Evolutionary conservation across 2,888 invertebrate genomes (phyloP), one percentile per base, ranked within the genome.

Genomic region (Clepsis dumicolana): DNA sequence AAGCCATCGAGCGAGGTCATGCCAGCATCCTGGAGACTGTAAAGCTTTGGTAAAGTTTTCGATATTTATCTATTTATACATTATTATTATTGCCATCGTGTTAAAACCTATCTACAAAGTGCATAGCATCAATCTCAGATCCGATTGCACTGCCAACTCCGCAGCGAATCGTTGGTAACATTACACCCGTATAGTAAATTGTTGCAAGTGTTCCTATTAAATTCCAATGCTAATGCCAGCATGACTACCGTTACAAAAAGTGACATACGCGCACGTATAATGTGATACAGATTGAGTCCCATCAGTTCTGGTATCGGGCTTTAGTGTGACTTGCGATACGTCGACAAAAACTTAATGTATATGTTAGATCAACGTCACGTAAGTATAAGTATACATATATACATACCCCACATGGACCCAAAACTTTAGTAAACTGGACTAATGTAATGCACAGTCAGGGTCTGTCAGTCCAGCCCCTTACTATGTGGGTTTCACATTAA

Each of bases 211-310:
- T 21, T 25, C 25, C 52, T 25, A 25, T 52, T 52, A 52, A 52
- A 52, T 25, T 25, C 52, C 52, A 60, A 38, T 44, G 24, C 16
- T 54, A 61, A 60, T 60, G 38, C 27, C 14, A 35, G 54, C 56
- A 60, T 61, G 41, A 4, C 10, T 50, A 32, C 16, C 27, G 48
- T 48, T 56, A 44, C 44, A 62, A 56, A 21, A 67, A 61, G 32
- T 50, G 62, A 54, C 66, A 12, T 21, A 18, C 12, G 48, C 50
- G 41, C 48, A 62, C 41, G 41, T 61, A 32, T 66, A 56, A 67
- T 67, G 62, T 56, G 56, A 27, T 35, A 38, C 67, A 62, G 62
- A 56, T 62, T 56, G 54, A 27, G 38, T 59, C 25, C 57, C 67
- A 62, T 66, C 56, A 62, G 52, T 41, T 52, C 57, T 35, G 57